A percentile compares a stretch with the other conserved stretches of the same genome.
Evolutionary conservation across 2,888 invertebrate species (phyloP).

Genomic region (Drosophila pseudotalamancana): DNA sequence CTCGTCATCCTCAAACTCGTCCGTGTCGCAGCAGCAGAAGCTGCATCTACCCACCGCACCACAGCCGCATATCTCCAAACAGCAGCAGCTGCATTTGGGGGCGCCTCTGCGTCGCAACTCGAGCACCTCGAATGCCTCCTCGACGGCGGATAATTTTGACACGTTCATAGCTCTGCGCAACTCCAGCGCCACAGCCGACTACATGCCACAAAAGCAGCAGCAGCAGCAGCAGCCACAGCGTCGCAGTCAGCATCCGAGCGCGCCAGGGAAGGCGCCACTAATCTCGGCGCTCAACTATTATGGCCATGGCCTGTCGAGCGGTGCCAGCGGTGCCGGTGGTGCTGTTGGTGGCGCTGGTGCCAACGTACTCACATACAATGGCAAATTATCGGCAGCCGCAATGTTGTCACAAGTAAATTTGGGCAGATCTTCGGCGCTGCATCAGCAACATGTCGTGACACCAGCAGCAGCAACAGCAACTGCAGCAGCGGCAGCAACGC

Average conservation of each 20-base stretch:
- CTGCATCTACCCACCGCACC: constrained; percentile 57
- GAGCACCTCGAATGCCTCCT: constrained; percentile 81
- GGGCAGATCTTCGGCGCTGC: constrained; percentile 47
- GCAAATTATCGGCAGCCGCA: constrained; percentile 73
- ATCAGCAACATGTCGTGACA: constrained; percentile 43
- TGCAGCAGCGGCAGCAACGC: constrained; percentile 13
- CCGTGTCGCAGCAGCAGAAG: constrained; percentile 77
- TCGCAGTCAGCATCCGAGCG: constrained; percentile 37
- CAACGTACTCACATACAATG: constrained; percentile 60
- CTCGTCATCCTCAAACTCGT: constrained; percentile 82
- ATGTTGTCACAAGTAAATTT: constrained; percentile 79
- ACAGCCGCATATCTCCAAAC: constrained; percentile 32
- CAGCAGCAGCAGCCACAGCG: constrained; percentile 45
- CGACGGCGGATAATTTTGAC: constrained; percentile 82
- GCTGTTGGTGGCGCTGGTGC: constrained; percentile 32
- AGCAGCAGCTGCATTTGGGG: constrained; percentile 51
- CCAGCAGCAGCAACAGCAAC: constrained; percentile 17
- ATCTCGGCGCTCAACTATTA: constrained; percentile 77
- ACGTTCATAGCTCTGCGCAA: constrained; percentile 79
- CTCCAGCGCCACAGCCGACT: constrained; percentile 37
- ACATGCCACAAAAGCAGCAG: constrained; percentile 44
- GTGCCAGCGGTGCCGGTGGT: constrained; percentile 30
- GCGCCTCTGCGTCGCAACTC: constrained; percentile 75
- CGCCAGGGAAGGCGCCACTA: constrained; percentile 40
- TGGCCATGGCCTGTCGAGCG: constrained; percentile 51